phyloP scores from a whole-genome alignment of 1,140 invertebrate genomes.

The Theocolax elegans region DNA sequence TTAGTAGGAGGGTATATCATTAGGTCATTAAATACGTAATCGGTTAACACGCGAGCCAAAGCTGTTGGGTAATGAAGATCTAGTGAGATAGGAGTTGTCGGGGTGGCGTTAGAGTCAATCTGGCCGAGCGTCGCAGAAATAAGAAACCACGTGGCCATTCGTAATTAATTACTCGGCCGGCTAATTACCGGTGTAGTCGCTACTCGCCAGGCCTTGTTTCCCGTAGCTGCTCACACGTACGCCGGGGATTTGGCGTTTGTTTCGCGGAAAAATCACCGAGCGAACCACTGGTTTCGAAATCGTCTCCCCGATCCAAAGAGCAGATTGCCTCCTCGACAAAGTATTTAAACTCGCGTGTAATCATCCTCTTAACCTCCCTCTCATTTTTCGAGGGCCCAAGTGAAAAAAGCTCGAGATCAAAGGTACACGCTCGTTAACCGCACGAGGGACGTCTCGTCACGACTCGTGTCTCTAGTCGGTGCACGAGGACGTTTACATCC shows the following conservation, averaged over 20 bases:
- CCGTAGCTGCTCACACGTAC: background rate
- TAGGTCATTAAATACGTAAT: too few species aligned
- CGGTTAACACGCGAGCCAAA: too few species aligned
- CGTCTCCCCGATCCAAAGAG: too few species aligned
- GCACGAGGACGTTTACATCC: background rate
- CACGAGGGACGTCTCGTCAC: background rate
- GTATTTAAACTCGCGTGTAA: background rate
- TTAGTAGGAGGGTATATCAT: too few species aligned
- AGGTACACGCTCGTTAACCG: conserved; percentile 7
- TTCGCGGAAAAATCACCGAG: too few species aligned
- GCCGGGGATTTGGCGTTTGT: too few species aligned
- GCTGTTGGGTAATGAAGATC: too few species aligned
- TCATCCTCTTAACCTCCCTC: background rate
- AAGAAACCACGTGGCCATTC: conserved; percentile 58
- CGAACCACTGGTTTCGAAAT: too few species aligned
- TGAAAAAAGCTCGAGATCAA: background rate
- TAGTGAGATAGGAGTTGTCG: too few species aligned
- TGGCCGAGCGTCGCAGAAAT: conserved; percentile 47
- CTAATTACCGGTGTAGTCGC: conserved; percentile 15
- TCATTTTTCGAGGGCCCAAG: background rate
- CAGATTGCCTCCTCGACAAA: too few species aligned
- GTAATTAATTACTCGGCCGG: conserved; percentile 57
- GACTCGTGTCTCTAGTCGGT: background rate
- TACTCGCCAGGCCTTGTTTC: background rate
- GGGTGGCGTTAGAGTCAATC: too few species aligned